Conservation (phyloP, 2,113 vertebrate species). For the Okapia johnstoni region DNA sequence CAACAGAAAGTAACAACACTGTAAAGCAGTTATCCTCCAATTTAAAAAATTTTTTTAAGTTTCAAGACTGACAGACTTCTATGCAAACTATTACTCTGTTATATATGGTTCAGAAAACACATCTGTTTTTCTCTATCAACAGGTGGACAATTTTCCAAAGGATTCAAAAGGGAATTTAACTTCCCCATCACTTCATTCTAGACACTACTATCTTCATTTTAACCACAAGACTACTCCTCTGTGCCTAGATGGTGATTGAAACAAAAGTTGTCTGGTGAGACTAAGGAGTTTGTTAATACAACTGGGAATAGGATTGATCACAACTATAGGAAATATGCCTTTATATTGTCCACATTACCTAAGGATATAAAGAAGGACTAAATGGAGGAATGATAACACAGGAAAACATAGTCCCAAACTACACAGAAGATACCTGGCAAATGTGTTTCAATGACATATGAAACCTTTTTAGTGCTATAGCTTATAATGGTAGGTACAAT, state of each 20-base stretch:
- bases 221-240: neutral
- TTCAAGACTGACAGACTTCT: neutral
- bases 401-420: neutral
- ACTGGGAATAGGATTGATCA: neutral
- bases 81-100: neutral
- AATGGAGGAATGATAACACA: neutral
- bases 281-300: neutral
- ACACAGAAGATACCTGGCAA: neutral
- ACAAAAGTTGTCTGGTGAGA: neutral
- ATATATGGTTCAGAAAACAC: neutral
- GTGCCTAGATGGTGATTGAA: neutral
- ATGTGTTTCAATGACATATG: too few species aligned
- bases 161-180: neutral
- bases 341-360: neutral
- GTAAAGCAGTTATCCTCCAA: neutral
- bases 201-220: neutral
- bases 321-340: neutral
- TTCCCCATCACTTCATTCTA: neutral
- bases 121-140: neutral
- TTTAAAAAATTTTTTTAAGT: neutral
- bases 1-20: neutral
- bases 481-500: neutral
- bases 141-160: neutral
- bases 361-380: neutral
- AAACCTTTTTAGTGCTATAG: neutral